Percentiles rank a stretch among this genome's conserved stretches.
Conservation (phyloP, 2,113 vertebrate species). For the Rhadina sibilatrix region DNA sequence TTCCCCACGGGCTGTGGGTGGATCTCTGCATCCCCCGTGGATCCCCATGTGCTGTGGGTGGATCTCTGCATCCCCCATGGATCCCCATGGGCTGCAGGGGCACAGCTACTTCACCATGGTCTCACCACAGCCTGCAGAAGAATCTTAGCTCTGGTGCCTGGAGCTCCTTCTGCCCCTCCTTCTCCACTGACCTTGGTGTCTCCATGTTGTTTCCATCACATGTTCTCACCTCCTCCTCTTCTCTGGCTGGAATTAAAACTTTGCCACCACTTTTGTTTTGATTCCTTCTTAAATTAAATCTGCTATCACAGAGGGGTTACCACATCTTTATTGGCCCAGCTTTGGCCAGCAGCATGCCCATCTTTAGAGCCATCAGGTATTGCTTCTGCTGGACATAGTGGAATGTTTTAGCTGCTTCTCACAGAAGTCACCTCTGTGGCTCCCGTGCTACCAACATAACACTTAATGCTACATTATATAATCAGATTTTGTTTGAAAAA, state of each 20-base stretch:
- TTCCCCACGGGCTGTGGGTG: rapidly evolving
- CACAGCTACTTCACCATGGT: background rate
- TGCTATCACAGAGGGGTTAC: rapidly evolving
- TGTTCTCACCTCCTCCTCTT: background rate
- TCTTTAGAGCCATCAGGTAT: background rate
- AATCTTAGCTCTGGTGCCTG: rapidly evolving
- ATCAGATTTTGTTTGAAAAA: background rate
- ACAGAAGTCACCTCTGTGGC: background rate
- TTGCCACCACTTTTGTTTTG: background rate
- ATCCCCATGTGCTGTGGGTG: background rate
- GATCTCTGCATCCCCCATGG: too few species aligned
- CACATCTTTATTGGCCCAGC: rapidly evolving
- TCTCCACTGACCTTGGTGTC: background rate
- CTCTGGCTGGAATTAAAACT: background rate
- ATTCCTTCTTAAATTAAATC: background rate
- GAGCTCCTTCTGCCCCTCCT: background rate
- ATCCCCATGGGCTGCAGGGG: background rate
- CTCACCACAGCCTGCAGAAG: background rate
- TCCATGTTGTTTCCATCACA: rapidly evolving
- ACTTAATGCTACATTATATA: background rate
- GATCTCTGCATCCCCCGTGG: background rate
- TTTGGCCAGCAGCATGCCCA: too few species aligned
- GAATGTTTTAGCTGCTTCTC: background rate
- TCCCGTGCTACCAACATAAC: rapidly evolving
- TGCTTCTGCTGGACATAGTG: rapidly evolving